Evolutionary conservation across 2,888 invertebrate genomes (phyloP), one percentile per base, ranked within the genome.

Genomic region (Priocnemis perturbator): DNA sequence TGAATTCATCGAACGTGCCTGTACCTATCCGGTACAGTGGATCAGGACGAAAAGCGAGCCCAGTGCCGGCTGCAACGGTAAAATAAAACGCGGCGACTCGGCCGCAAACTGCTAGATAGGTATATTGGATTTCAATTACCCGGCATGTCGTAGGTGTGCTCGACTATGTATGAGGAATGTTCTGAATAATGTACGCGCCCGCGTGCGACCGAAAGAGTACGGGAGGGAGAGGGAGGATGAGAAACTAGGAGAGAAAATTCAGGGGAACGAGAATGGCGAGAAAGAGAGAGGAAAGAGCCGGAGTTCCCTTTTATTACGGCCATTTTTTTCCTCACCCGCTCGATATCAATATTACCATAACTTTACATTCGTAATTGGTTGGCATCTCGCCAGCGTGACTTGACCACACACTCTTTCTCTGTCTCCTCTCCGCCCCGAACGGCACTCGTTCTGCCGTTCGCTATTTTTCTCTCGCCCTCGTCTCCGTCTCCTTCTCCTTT

Each of bases 361-460:
- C 76, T 79, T 79, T 79, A 78, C 79, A 79, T 79, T 77, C 69
- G 69, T 79, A 79, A 79, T 79, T 80, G 80, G 73, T 67, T 80
- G 79, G 79, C 80, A 64, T 60, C 55, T 47, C 44, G 71, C 79
- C 79, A 80, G 67, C 60, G 11, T 64, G 69, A 68, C 69, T 67
- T 67, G 69, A 65, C 52, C 47, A 53, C 37, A 37, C 37, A 37
- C 37, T 11, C 37, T 11, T 11, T 37, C 14, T 37, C 37, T 11
- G 7, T 37, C 37, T 37, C 11, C 14, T 11, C 37, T 37, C 14
- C 37, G 11, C 37, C 7, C 11, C 11, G 37, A 37, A 37, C 37
- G 37, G 37, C 37, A 37, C 37, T 37, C 37, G 37, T 37, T 37
- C 37, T 11, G 4, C 14, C 37, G 37, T 37, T 37, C 37, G 37